Evolutionary conservation across 2,888 invertebrate genomes (phyloP).

Genomic region (Caradrina kadenii): DNA sequence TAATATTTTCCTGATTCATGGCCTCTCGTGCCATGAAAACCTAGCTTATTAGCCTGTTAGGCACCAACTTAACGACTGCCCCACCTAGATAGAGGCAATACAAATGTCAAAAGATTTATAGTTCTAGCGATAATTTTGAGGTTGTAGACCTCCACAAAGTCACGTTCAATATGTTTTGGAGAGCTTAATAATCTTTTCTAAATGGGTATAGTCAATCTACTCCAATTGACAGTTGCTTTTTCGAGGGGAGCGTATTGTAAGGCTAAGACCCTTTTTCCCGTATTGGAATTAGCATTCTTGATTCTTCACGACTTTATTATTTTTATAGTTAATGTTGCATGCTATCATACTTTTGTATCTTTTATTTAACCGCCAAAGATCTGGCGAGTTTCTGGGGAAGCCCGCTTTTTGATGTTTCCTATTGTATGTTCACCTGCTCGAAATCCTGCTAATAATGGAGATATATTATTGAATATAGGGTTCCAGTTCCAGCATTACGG

Average conservation of each 20-base stretch:
- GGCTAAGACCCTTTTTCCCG: background rate
- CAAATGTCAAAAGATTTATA: conserved; percentile 32
- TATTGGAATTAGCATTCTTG: background rate
- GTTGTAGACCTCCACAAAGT: background rate
- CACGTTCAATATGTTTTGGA: background rate
- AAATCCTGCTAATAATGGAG: background rate
- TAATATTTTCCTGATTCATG: conserved; percentile 13
- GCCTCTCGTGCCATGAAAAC: conserved; percentile 29
- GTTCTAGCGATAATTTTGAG: background rate
- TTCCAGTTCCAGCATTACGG: background rate
- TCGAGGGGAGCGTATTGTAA: background rate
- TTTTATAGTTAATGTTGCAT: background rate
- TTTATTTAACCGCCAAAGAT: background rate
- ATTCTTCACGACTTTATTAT: background rate
- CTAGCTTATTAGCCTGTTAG: conserved; percentile 15
- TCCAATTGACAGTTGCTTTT: background rate
- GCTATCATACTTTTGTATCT: background rate
- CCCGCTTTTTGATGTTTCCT: background rate
- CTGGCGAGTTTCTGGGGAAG: background rate
- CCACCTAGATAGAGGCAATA: conserved; percentile 31
- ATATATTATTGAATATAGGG: too few relatives aligned
- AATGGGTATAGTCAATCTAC: background rate
- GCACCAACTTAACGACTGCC: conserved; percentile 1
- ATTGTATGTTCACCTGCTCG: background rate
- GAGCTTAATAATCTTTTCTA: background rate